Conservation (phyloP, 2,888 invertebrate genomes). For the Ornithoptera priamus region DNA sequence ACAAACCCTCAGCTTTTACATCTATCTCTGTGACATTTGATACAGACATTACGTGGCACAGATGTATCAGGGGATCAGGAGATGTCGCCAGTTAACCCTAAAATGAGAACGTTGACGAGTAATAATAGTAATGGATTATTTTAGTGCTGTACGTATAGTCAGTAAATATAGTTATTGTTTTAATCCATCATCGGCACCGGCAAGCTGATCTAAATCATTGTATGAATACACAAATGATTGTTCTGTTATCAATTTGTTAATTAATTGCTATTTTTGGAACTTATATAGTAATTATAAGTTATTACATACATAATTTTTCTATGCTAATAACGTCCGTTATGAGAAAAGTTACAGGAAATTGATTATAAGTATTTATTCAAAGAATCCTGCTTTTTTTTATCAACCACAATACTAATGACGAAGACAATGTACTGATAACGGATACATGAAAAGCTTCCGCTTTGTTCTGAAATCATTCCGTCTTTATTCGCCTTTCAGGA, state of each 20-base stretch:
- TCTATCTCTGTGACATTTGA: slow-evolving; percentile 69
- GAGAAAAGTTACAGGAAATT: too few relatives aligned
- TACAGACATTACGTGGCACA: slow-evolving; percentile 54
- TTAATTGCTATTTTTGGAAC: background rate
- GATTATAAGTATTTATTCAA: too few relatives aligned
- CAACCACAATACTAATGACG: too few relatives aligned
- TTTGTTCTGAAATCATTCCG: too few relatives aligned
- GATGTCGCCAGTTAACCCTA: slow-evolving; percentile 68
- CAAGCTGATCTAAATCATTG: background rate
- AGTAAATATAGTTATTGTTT: slow-evolving; percentile 33
- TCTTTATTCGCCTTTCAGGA: too few relatives aligned
- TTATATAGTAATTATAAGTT: background rate
- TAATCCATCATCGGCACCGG: slow-evolving; percentile 3
- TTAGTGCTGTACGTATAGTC: slow-evolving; percentile 37
- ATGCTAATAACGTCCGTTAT: too few relatives aligned
- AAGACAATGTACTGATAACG: too few relatives aligned
- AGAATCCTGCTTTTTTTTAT: too few relatives aligned
- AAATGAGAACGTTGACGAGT: slow-evolving; percentile 61
- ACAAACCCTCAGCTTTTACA: slow-evolving; percentile 50
- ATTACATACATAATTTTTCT: too few relatives aligned
- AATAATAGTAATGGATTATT: slow-evolving; percentile 69
- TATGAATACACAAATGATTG: background rate
- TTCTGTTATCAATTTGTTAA: background rate
- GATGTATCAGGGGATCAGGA: slow-evolving; percentile 55
- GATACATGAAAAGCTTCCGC: too few relatives aligned